Percentiles rank a stretch among this genome's conserved stretches.
These are phyloP conservation scores for Phengaris arion DNA, from an alignment of 2,888 invertebrate genomes.

Conservation along the genomic window DNA sequence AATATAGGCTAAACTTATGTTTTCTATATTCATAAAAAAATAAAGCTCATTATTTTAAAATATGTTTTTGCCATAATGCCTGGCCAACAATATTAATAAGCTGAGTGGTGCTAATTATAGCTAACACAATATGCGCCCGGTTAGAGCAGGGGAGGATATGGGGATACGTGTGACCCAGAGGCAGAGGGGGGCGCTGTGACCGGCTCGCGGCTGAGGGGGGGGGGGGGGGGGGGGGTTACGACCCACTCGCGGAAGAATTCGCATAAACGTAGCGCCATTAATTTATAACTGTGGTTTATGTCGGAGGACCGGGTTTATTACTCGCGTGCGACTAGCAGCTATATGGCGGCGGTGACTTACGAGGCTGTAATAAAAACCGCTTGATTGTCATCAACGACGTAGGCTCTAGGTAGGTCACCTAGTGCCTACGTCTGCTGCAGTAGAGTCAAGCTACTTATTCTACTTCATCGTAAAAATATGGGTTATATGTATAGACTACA, in stretches of 20 bases:
- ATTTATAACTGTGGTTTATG: conserved; percentile 1
- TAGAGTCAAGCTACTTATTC: no score
- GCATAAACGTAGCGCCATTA: conserved; percentile 6
- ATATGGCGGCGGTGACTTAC: background rate
- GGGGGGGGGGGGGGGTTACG: background rate
- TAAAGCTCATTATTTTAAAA: background rate
- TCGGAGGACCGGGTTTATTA: background rate
- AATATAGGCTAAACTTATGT: no score
- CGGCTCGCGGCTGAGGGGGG: background rate
- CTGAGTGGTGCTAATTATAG: background rate
- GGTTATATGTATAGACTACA: no score
- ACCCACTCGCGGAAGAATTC: conserved; percentile 17
- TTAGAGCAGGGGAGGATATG: background rate
- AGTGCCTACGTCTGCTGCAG: no score
- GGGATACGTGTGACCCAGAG: background rate
- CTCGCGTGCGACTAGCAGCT: background rate
- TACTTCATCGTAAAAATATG: no score
- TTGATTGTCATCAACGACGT: background rate
- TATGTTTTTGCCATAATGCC: background rate
- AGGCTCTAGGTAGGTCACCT: no score
- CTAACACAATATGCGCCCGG: background rate
- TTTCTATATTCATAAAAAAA: no score
- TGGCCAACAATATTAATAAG: background rate
- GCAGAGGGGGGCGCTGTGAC: no score
- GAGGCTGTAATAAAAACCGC: conserved; percentile 1